Evolutionary conservation across 1,140 invertebrate species (phyloP), one percentile per base, ranked within the genome.

Genomic region (Heliothis subflexa): DNA sequence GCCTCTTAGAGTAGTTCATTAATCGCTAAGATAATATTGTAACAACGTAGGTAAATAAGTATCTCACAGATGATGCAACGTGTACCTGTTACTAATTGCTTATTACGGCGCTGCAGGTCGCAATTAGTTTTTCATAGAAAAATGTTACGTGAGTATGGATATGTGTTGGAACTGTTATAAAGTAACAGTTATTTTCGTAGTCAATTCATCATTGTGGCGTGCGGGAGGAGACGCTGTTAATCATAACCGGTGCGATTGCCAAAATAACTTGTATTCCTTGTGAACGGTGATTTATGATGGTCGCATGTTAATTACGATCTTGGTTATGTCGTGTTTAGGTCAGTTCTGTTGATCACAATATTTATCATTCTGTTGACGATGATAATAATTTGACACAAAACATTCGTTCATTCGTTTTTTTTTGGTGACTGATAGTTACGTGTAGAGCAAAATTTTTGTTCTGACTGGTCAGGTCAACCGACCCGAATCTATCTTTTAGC

Each of bases 221-320:
- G 70, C 81, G 86, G 85, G 88, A 85, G 87, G 85, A 86, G 83
- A 83, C 79, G 87, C 66, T 87, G 89, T 92, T 91, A 87, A 93
- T 93, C 89, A 91, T 88, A 90, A 87, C 85, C 78, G 86, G 83
- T 82, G 80, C 85, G 85, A 92, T 92, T 92, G 92, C 92, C 92
- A 93, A 93, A 93, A 91, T 89, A 89, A 92, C 90, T 88, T 88
- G 88, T 89, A 86, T 87, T 89, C 85, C 78, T 85, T 83, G 83
- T 85, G 84, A 81, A 83, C 72, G 75, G 81, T 93, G 91, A 93
- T 93, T 91, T 90, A 91, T 89, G 86, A 83, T 83, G 82, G 82
- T 70, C 79, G 83, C 81, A 89, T 87, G 86, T 85, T 92, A 91
- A 91, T 92, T 91, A 90, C 82, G 82, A 84, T 78, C 75, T 77